Conservation (phyloP, 2,888 invertebrate species). For the Rotaria macrura region DNA sequence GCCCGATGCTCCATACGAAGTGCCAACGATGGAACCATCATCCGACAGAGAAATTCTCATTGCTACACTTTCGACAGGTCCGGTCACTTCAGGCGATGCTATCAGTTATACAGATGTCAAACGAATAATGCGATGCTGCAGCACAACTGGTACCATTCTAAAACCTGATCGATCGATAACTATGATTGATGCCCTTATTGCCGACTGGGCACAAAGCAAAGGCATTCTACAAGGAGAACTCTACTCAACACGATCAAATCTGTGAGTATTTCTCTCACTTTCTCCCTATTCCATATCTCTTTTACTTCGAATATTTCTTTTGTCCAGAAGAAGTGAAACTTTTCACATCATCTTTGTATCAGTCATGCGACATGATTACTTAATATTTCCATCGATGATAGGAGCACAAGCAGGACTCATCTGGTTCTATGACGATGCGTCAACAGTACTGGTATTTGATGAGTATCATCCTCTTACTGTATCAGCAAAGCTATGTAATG, state of each 20-base stretch:
- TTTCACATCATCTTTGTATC: not conserved
- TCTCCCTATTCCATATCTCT: not conserved
- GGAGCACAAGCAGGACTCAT: not conserved
- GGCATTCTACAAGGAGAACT: not conserved
- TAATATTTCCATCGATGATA: not conserved
- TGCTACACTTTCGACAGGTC: constrained; percentile 37
- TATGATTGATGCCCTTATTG: constrained; percentile 35
- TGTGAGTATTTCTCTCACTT: not conserved
- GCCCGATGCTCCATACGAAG: constrained; percentile 39
- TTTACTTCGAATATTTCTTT: not conserved
- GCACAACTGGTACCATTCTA: constrained; percentile 34
- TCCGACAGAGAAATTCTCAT: constrained; percentile 22
- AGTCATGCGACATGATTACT: not conserved
- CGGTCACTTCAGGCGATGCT: constrained; percentile 41
- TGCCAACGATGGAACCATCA: constrained; percentile 22
- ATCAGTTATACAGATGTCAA: constrained; percentile 37
- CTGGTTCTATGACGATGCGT: not conserved
- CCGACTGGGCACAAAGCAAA: not conserved
- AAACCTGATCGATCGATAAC: constrained; percentile 36
- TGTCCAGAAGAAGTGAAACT: not conserved
- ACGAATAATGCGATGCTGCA: constrained; percentile 39
- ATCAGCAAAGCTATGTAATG: too few relatives aligned
- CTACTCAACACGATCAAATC: not conserved
- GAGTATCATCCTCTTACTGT: too few relatives aligned
- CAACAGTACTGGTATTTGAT: not conserved